Evolutionary conservation across 30 jellyfish, hydroid and myxozoan genomes (phyloP).

Genomic region (Turritopsis dohrnii): DNA sequence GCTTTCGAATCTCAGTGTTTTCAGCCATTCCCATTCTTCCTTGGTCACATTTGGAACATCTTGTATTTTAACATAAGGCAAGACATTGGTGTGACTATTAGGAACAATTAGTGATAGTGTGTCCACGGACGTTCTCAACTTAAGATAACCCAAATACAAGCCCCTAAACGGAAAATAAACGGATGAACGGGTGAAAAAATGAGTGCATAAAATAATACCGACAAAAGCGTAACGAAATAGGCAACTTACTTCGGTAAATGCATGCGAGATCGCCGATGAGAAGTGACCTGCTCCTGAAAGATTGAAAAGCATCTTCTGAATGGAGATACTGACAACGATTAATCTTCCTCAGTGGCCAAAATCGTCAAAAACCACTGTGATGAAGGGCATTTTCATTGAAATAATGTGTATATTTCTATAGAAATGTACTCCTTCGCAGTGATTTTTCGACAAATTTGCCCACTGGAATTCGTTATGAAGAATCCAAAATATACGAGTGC

Average conservation of each 20-base stretch:
- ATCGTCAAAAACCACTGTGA: too few species aligned
- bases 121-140: conserved; percentile 86
- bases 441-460: too few species aligned
- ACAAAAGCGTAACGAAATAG: background rate
- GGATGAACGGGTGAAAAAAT: background rate
- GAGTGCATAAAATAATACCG: background rate
- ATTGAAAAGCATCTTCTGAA: background rate
- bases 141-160: conserved; percentile 87
- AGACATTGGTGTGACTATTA: conserved; percentile 69
- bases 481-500: too few species aligned
- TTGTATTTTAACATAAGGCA: conserved; percentile 84
- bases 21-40: conserved; percentile 57
- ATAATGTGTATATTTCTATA: too few species aligned
- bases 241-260: conserved; percentile 54
- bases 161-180: conserved; percentile 50
- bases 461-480: too few species aligned
- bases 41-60: conserved; percentile 96
- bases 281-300: conserved; percentile 70
- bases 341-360: background rate
- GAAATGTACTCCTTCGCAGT: too few species aligned
- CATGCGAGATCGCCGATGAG: conserved; percentile 58
- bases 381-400: too few species aligned
- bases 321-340: background rate
- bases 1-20: background rate
- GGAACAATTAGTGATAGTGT: conserved; percentile 94